phyloP scores from a whole-genome alignment of 2,113 vertebrate genomes.

The Mola mola region DNA sequence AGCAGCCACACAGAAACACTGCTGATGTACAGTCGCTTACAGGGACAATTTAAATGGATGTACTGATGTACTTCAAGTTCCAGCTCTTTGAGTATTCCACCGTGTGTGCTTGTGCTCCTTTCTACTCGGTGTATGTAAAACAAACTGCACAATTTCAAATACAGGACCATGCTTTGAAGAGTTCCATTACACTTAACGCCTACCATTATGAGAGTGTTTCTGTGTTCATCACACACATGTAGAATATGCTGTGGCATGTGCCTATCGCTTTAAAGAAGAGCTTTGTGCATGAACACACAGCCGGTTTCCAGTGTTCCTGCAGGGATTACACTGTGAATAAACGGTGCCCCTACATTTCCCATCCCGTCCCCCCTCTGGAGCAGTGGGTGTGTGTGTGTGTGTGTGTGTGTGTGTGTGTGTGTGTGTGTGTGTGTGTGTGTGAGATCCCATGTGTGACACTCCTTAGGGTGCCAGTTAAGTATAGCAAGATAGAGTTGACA shows the following conservation, averaged over 20 bases:
- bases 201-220: conserved; percentile 2
- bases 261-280: not conserved
- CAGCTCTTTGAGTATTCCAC: not conserved
- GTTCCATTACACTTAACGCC: conserved; percentile 1
- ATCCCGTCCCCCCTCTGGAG: conserved; percentile 31
- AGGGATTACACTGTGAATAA: conserved; percentile 56
- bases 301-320: not conserved
- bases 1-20: conserved; percentile 4
- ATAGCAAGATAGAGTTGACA: conserved; percentile 73
- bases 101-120: not conserved
- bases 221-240: not conserved
- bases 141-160: no score
- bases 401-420: conserved; percentile 7
- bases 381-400: conserved; percentile 5
- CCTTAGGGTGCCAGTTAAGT: conserved; percentile 65
- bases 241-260: not conserved
- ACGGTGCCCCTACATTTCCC: conserved; percentile 24
- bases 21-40: not conserved
- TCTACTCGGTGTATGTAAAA: no score
- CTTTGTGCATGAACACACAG: not conserved
- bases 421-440: conserved; percentile 8
- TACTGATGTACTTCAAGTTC: not conserved
- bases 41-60: not conserved
- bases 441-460: conserved; percentile 13
- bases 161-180: not conserved